phyloP scores from a whole-genome alignment of 1,140 invertebrate species.

The Ceratina calcarata region DNA sequence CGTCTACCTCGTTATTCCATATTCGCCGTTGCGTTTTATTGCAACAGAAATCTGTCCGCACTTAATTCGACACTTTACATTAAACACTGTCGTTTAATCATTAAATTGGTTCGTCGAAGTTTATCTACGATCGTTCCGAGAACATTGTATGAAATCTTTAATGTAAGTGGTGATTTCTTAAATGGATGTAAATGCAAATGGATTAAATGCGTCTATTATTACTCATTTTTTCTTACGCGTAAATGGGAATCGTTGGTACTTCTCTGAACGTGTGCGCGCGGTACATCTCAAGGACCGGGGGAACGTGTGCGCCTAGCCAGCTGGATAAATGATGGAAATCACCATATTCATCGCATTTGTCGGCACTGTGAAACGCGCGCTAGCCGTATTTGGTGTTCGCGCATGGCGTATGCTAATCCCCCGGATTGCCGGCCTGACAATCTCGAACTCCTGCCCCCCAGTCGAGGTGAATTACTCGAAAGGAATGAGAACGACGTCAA shows the following conservation, averaged over 20 bases:
- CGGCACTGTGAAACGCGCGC: constrained; percentile 59
- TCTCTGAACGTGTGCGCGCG: constrained; percentile 33
- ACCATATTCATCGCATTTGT: constrained; percentile 76
- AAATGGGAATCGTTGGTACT: constrained; percentile 43
- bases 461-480: constrained; percentile 43
- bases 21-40: too few species aligned
- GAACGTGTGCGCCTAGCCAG: constrained; percentile 60
- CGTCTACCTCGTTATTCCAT: neutral
- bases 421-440: constrained; percentile 54
- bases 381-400: constrained; percentile 73
- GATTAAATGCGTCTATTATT: neutral
- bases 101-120: too few species aligned
- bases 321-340: constrained; percentile 73
- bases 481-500: constrained; percentile 18
- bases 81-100: too few species aligned
- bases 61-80: too few species aligned
- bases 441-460: constrained; percentile 12
- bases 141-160: too few species aligned
- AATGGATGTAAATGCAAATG: too few species aligned
- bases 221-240: neutral
- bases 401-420: constrained; percentile 71
- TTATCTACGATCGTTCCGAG: too few species aligned
- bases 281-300: constrained; percentile 47
- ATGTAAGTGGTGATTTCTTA: too few species aligned
- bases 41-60: too few species aligned